Conservation (phyloP, 2,888 invertebrate species). For the Mimachlamys varia region DNA sequence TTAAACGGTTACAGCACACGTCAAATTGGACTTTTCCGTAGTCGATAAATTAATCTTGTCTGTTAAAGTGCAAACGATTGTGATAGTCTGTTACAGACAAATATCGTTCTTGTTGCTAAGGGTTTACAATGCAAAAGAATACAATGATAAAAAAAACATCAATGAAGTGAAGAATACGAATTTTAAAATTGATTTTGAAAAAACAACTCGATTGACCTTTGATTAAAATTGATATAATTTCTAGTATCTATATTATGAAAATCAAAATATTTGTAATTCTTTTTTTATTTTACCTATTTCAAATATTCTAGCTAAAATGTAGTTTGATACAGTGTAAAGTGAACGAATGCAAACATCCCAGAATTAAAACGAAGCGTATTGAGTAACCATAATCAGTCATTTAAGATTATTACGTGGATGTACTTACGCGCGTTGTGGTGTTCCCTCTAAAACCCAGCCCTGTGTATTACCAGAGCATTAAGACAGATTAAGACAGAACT, state of each 20-base stretch:
- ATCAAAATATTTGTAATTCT: no score
- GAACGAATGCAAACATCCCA: background rate
- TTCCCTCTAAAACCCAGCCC: background rate
- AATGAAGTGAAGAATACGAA: no score
- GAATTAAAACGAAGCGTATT: background rate
- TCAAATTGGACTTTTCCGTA: background rate
- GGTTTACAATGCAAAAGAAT: no score
- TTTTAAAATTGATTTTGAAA: no score
- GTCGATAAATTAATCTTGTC: background rate
- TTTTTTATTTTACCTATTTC: no score
- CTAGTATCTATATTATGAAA: no score
- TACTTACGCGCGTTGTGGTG: background rate
- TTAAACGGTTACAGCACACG: background rate
- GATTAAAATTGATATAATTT: no score
- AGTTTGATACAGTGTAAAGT: background rate
- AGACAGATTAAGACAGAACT: background rate
- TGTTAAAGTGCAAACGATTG: background rate
- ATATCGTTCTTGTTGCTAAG: no score
- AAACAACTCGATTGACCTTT: no score
- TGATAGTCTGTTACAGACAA: no score
- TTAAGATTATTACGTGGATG: background rate
- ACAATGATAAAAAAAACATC: no score
- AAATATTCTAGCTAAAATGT: background rate
- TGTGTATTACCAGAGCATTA: background rate
- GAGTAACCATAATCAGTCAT: background rate